Evolutionary conservation across 2,797 vertebrate species (phyloP), one percentile per base, ranked within the genome.

Genomic region (Danio tinwini): DNA sequence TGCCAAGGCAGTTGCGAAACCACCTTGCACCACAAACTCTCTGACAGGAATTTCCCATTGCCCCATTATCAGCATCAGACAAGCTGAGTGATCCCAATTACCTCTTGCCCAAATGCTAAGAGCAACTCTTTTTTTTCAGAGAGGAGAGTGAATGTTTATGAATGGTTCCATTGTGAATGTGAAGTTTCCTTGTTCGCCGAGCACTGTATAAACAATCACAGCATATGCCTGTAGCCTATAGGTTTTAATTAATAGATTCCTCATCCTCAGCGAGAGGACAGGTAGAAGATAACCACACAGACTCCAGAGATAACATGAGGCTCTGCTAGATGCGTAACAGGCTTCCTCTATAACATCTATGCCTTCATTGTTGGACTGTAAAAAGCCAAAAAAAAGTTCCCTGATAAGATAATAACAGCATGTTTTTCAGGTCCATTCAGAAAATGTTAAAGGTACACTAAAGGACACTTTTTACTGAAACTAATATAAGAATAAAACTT

Each of bases 31-130:
- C 76, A 82, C 76, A 82, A 72, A 83, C 84, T 86, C 90, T 89
- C 90, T 93, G 93, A 94, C 93, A 94, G 93, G 94, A 95, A 94
- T 94, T 94, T 94, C 93, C 94, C 93, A 94, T 94, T 88, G 88
- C 90, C 90, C 92, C 92, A 92, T 93, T 95, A 95, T 94, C 93
- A 93, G 92, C 91, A 94, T 94, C 93, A 93, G 92, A 93, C 91
- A 91, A 93, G 93, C 92, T 94, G 94, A 95, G 93, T 94, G 93
- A 94, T 92, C 88, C 90, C 94, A 93, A 94, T 94, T 94, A 94
- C 93, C 93, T 93, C 91, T 78, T 93, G 91, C 91, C 90, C 92
- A 91, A 92, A 91, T 91, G 91, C 92, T 93, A 92, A 93, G 90
- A 94, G 92, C 90, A 88, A 90, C 90, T 89, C 83, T 83, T 87